Base-by-base conservation (phyloP, 2,113 vertebrate genomes). In the Rhea americana region DNA sequence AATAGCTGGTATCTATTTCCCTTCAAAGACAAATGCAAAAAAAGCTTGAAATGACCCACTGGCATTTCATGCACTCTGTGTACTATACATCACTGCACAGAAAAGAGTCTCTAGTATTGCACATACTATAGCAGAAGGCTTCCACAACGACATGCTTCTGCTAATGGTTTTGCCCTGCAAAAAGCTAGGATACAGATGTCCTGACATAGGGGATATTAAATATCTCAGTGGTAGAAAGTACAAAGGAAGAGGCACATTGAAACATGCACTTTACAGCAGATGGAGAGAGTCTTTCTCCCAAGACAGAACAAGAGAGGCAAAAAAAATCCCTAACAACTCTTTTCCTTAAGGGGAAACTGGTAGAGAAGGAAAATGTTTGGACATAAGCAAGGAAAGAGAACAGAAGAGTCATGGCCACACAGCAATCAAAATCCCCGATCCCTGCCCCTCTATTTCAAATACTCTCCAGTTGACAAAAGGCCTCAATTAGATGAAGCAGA, bases 371-470 rank as follows among this genome's bases (percentile, higher is more conserved):
- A 58, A 85, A 80, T 18, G 28, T 41, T 53, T 28, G 73, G 68
- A 53, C 5, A 11, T 7, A 85, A 14, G 37, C 9, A 76, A 32
- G 7, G 47, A 80, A 85, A 77, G 30, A 82, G 62, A 71, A 11
- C 5, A 66, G 51, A 86, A 47, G 0, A 2, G 30, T 68, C 37
- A 30, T 1, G 3, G 53, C 28, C n/a, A 37, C 14, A 17, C 2
- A 26, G 58, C 4, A 16, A 79, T 66, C 41, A 26, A 72, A 75
- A 56, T 3, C 28, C 21, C 47, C 18, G 56, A 26, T 68, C 22
- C 37, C 19, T 30, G 41, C 16, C 25, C 45, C 21, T 66, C 43
- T 17, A 48, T 10, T 88, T 32, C 43, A 21, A 7, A 22, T 35
- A 17, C 35, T 13, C 56, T 65, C 51, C 35, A 41, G 35, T 5